phyloP scores from a whole-genome alignment of 2,113 vertebrate species.

The Lamprotornis superbus region DNA sequence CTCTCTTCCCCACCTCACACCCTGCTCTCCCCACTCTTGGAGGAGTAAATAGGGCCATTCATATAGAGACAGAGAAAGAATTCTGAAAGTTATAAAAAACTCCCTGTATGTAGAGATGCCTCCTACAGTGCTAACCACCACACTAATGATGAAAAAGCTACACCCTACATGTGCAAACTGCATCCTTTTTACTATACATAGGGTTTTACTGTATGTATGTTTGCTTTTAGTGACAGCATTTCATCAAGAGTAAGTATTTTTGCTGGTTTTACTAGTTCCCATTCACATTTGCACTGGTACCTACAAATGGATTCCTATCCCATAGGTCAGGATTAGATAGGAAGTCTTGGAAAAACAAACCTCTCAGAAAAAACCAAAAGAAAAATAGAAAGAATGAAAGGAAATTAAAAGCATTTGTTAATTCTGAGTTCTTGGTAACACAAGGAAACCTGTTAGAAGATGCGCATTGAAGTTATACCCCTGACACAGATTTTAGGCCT shows the following conservation, averaged over 20 bases:
- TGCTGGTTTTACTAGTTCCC: background rate
- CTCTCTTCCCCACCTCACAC: background rate
- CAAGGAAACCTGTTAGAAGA: background rate
- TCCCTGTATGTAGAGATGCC: slow-evolving; percentile 9
- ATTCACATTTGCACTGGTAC: background rate
- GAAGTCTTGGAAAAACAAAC: background rate
- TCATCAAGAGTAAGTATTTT: background rate
- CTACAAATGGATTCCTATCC: background rate
- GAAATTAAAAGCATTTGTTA: background rate
- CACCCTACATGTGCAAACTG: background rate
- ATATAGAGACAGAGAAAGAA: slow-evolving; percentile 11
- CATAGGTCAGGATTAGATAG: background rate
- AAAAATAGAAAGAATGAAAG: background rate
- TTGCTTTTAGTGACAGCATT: background rate
- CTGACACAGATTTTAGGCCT: background rate
- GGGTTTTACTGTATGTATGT: background rate
- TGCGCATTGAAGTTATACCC: background rate
- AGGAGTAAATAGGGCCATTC: slow-evolving; percentile 43
- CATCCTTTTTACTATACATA: background rate
- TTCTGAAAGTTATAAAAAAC: slow-evolving; percentile 31
- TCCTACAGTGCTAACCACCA: slow-evolving; percentile 31
- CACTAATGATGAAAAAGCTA: background rate
- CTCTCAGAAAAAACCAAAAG: background rate
- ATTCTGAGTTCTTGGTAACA: background rate
- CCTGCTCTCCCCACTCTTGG: background rate